Evolutionary conservation across 2,113 vertebrate species (phyloP).

Genomic region (Pao palembangensis): DNA sequence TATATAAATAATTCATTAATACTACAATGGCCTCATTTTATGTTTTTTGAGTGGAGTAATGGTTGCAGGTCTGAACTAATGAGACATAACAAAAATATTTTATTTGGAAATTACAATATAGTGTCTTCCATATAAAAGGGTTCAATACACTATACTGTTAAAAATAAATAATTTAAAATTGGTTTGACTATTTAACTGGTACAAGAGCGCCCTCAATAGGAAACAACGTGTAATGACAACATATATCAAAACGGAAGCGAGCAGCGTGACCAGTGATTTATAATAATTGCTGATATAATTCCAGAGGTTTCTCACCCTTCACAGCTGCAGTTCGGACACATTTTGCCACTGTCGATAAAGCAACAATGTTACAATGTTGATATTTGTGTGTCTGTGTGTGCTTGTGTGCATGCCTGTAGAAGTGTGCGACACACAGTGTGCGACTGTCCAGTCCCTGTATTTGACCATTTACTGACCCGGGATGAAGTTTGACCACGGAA

Average conservation of each 20-base stretch:
- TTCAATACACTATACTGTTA: background rate
- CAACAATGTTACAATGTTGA: background rate
- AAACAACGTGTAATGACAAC: background rate
- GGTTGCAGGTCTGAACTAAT: no score
- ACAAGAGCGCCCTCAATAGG: slow-evolving; percentile 18
- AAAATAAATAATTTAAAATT: background rate
- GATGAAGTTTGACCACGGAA: slow-evolving; percentile 22
- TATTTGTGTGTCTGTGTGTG: background rate
- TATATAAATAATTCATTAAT: background rate
- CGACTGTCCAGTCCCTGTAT: slow-evolving; percentile 15
- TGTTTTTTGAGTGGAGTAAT: no score
- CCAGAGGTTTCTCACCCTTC: background rate
- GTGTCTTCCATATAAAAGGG: no score
- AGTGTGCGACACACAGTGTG: background rate
- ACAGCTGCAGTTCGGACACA: background rate
- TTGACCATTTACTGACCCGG: slow-evolving; percentile 50
- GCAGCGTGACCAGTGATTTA: background rate
- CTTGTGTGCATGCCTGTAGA: background rate
- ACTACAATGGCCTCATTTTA: no score
- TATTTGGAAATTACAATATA: no score
- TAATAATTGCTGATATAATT: no score
- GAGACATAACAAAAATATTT: no score
- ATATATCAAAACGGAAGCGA: background rate
- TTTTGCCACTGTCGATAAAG: background rate
- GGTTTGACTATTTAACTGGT: background rate